phyloP scores from a whole-genome alignment of 2,888 invertebrate genomes.

The Tenthredo scrophulariae region DNA sequence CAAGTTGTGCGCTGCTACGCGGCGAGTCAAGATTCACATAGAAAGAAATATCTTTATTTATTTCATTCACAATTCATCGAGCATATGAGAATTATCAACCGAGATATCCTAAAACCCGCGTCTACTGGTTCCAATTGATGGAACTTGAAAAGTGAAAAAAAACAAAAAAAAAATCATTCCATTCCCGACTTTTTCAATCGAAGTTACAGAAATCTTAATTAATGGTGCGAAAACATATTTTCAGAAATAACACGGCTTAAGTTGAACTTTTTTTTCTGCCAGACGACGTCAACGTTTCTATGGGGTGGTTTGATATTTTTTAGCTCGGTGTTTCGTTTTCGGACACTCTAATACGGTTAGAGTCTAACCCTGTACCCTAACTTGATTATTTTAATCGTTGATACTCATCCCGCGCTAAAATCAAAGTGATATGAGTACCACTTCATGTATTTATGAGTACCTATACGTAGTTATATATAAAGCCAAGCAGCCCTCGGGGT shows the following conservation, averaged over 20 bases:
- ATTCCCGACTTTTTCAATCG: too few species aligned
- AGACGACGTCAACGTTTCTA: neutral
- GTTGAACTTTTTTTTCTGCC: neutral
- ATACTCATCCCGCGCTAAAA: neutral
- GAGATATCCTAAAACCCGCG: neutral
- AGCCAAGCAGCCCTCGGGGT: neutral
- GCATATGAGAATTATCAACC: neutral
- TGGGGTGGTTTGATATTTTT: neutral
- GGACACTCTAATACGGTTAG: too few species aligned
- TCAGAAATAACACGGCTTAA: too few species aligned
- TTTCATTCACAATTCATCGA: neutral
- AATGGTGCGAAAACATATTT: too few species aligned
- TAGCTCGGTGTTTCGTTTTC: neutral
- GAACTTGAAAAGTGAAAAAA: too few species aligned
- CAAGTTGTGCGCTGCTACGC: neutral
- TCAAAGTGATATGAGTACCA: neutral
- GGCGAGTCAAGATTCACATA: neutral
- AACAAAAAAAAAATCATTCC: too few species aligned
- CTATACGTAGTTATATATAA: neutral
- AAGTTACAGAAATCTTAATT: too few species aligned
- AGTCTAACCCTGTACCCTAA: neutral
- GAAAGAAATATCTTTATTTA: neutral
- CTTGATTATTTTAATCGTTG: neutral
- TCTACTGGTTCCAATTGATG: too few species aligned
- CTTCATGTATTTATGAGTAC: neutral